Base-by-base conservation (phyloP, 1,140 invertebrate genomes). In the Drosophila bifasciata region DNA sequence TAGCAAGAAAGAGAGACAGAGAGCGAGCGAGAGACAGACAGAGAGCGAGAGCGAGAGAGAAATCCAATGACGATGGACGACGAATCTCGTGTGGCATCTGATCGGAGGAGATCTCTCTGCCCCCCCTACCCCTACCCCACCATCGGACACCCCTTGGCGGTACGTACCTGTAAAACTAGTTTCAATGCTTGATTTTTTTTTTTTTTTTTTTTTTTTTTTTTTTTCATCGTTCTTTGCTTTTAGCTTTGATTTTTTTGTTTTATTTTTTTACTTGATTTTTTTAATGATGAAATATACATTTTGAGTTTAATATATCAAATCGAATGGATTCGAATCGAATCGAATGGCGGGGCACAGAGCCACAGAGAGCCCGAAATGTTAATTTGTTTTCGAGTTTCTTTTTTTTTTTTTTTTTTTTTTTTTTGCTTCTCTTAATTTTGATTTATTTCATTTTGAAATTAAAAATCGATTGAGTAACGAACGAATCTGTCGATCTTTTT, bases 211-310 rank as follows among this genome's bases (percentile, higher is more conserved):
- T 70, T 86, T 86, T 53, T 62, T 68, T 50, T 41, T 63, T 43
- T 13, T 11, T 13, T 36, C 32, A 63, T 74, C 71, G 79, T 84
- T 86, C 78, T 73, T 62, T 51, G 63, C 63, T 67, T 60, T 73
- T 56, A 56, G 53, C 62, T 41, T 53, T 48, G 56, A 39, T 13
- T 50, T 61, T 46, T 43, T 52, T 61, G 28, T 28, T 85, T 88
- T 88, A 83, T 46, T 70, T 66, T 61, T 79, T 72, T 86, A 43
- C 72, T 70, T 57, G 62, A 71, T 63, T 72, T 74, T 67, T 85
- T 88, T 88, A 88, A 88, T 88, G 83, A 88, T 88, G 83, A 88
- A 88, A 88, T 88, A 88, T 88, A 84, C 83, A 89, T 86, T 88
- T 88, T 88, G 83, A 88, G 84, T 88, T 88, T 88, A 88, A 88